phyloP scores from a whole-genome alignment of 2,888 invertebrate genomes.

The Ormyrus thymus region DNA sequence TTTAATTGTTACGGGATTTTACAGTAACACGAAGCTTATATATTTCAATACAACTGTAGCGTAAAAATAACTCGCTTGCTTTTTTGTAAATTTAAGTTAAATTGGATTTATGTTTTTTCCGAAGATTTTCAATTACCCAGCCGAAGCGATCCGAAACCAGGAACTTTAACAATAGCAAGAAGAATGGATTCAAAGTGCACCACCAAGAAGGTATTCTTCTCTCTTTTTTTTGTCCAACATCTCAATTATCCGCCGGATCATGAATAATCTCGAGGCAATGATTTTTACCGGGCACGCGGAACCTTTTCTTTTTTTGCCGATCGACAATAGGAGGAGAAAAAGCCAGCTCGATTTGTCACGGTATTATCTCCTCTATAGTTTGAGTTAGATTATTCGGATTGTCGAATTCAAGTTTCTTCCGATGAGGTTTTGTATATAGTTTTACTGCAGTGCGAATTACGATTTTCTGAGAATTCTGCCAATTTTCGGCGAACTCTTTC shows the following conservation, averaged over 20 bases:
- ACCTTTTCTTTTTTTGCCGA: constrained; percentile 11
- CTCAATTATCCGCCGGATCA: constrained; percentile 55
- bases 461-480: too few relatives aligned
- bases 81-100: constrained; percentile 12
- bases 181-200: constrained; percentile 35
- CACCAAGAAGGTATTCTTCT: background rate
- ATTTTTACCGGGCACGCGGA: constrained; percentile 44
- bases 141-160: constrained; percentile 19
- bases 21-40: too few relatives aligned
- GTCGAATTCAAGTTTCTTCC: constrained; percentile 2
- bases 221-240: constrained; percentile 49
- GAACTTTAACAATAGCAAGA: constrained; percentile 16
- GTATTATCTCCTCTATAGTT: constrained; percentile 19
- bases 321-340: constrained; percentile 44
- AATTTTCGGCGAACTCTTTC: too few relatives aligned
- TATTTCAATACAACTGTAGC: too few relatives aligned
- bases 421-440: too few relatives aligned
- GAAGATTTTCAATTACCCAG: constrained; percentile 21
- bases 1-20: too few relatives aligned
- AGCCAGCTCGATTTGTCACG: constrained; percentile 45
- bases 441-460: too few relatives aligned
- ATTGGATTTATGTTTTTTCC: constrained; percentile 42
- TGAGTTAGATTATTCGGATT: constrained; percentile 24
- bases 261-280: constrained; percentile 51
- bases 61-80: too few relatives aligned